phyloP scores from a whole-genome alignment of 2,113 vertebrate species.

The Clupea harengus region DNA sequence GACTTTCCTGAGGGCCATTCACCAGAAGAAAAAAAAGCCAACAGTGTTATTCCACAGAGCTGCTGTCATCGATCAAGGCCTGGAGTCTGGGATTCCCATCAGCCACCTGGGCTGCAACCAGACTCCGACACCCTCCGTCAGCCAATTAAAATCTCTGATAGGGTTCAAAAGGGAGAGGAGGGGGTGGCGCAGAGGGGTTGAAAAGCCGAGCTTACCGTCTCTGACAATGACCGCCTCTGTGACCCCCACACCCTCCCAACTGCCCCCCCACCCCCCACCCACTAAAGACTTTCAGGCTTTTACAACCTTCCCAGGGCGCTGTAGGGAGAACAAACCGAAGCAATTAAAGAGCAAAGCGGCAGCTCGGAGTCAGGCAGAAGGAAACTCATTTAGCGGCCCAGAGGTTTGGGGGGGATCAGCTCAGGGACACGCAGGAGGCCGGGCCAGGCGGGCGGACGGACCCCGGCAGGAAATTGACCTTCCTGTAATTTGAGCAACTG shows the following conservation, averaged over 20 bases:
- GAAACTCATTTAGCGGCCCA: slow-evolving; percentile 69
- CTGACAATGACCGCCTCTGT: slow-evolving; percentile 43
- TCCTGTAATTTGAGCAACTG: slow-evolving; percentile 48
- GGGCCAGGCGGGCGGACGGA: slow-evolving; percentile 19
- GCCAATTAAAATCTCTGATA: slow-evolving; percentile 67
- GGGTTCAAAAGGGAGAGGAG: slow-evolving; percentile 53
- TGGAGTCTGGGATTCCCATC: slow-evolving; percentile 73
- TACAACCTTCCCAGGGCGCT: slow-evolving; percentile 55
- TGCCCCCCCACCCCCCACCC: neutral
- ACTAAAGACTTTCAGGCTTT: slow-evolving; percentile 56
- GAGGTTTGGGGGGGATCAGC: slow-evolving; percentile 43
- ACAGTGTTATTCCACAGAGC: slow-evolving; percentile 54
- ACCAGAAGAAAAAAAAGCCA: slow-evolving; percentile 28
- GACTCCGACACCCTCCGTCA: slow-evolving; percentile 57
- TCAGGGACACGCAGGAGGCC: slow-evolving; percentile 49
- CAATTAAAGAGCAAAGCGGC: slow-evolving; percentile 60
- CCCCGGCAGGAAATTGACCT: slow-evolving; percentile 47
- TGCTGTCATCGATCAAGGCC: slow-evolving; percentile 68
- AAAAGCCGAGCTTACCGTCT: slow-evolving; percentile 21
- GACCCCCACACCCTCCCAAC: slow-evolving; percentile 49
- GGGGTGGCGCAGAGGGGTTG: slow-evolving; percentile 9
- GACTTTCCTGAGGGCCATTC: neutral
- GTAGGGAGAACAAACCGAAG: slow-evolving; percentile 3
- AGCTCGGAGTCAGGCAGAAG: slow-evolving; percentile 50
- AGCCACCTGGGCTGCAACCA: slow-evolving; percentile 65